Conservation (phyloP, 2,113 vertebrate genomes). For the Sylvicapra grimmia region DNA sequence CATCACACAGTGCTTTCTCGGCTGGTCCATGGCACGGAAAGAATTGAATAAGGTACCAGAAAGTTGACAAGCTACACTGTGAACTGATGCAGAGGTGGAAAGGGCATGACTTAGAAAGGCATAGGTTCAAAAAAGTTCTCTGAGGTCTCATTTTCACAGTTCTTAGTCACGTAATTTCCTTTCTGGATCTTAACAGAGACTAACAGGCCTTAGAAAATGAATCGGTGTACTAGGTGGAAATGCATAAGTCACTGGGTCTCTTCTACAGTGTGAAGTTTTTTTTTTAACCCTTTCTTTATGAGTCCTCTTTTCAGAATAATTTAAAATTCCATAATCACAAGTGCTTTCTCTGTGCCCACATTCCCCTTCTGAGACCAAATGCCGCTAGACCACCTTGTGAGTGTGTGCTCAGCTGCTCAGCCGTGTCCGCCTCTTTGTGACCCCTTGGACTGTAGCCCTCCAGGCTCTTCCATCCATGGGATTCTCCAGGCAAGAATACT, state of each 20-base stretch:
- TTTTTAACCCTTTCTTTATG: background rate
- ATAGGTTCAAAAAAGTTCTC: background rate
- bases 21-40: background rate
- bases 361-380: background rate
- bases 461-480: background rate
- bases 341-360: background rate
- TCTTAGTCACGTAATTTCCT: conserved; percentile 39
- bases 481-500: background rate
- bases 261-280: background rate
- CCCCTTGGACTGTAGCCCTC: background rate
- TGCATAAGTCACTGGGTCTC: background rate
- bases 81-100: background rate
- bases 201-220: background rate
- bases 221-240: background rate
- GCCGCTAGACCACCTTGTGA: background rate
- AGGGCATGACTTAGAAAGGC: background rate
- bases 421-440: background rate
- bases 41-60: background rate
- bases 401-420: background rate
- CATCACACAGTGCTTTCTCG: background rate
- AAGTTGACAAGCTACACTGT: background rate
- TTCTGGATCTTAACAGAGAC: conserved; percentile 28
- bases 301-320: conserved; percentile 3
- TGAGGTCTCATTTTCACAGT: conserved; percentile 41
- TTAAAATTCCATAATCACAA: background rate